These are phyloP conservation scores for Dendrolimus punctatus DNA, from an alignment of 1,140 invertebrate species.

Conservation along the genomic window DNA sequence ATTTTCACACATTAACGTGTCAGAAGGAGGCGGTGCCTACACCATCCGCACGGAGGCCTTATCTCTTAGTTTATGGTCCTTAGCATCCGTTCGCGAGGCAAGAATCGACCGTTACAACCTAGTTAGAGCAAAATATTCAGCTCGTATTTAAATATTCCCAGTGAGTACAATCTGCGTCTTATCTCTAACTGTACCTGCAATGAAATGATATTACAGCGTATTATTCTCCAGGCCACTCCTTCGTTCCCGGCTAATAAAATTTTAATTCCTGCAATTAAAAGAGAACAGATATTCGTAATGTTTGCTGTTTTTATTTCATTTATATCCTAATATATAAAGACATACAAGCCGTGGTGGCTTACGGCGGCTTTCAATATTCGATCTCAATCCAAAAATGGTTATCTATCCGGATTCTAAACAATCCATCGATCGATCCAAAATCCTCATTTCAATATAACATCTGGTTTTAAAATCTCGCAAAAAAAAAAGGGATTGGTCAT, in stretches of 20 bases:
- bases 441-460: no score
- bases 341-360: no score
- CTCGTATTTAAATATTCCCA: slow-evolving; percentile 24
- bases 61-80: slow-evolving; percentile 26
- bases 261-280: no score
- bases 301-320: no score
- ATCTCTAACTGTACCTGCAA: slow-evolving; percentile 11
- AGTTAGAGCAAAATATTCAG: slow-evolving; percentile 24
- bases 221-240: not conserved
- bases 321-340: no score
- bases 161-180: slow-evolving; percentile 11
- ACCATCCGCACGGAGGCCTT: slow-evolving; percentile 16
- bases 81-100: slow-evolving; percentile 27
- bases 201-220: not conserved
- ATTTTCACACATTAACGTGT: slow-evolving; percentile 16
- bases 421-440: no score
- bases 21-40: slow-evolving; percentile 1
- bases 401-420: no score
- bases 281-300: no score
- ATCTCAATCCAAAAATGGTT: no score
- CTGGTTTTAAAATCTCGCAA: no score
- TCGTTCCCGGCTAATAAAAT: not conserved
- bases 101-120: slow-evolving; percentile 27
- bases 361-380: no score
- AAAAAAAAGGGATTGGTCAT: no score